These are phyloP conservation scores for Aphrocallistes beatrix DNA, from an alignment of 37 sponge, comb jelly and placozoan genomes.

Conservation along the genomic window DNA sequence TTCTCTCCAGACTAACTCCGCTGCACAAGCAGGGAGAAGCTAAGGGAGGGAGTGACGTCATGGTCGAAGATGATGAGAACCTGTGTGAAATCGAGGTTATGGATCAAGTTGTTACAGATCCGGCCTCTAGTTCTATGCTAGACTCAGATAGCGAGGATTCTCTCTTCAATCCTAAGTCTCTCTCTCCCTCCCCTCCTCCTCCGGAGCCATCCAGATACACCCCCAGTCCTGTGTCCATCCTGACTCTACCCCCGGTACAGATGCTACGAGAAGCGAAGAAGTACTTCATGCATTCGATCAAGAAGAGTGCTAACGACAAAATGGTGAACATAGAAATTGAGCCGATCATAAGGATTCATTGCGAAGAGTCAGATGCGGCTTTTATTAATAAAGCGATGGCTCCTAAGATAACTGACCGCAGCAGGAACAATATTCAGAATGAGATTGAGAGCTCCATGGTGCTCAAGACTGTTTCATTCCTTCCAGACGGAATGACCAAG, in stretches of 20 bases:
- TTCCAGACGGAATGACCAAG: background rate
- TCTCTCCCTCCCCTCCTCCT: background rate
- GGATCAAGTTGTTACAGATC: background rate
- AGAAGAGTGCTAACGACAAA: background rate
- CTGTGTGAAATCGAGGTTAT: background rate
- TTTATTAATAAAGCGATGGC: slow-evolving; percentile 12
- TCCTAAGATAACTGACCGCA: background rate
- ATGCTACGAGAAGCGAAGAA: background rate
- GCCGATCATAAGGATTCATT: background rate
- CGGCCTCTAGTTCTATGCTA: background rate
- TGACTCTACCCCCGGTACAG: background rate
- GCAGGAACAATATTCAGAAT: background rate
- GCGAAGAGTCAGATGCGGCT: background rate
- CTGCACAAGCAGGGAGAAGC: too few relatives aligned
- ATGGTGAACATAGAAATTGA: background rate
- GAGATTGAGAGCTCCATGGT: slow-evolving; percentile 11
- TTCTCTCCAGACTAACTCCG: too few relatives aligned
- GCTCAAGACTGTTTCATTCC: background rate
- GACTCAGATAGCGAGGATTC: background rate
- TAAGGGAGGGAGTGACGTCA: background rate
- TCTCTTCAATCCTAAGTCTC: background rate
- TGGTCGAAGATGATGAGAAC: background rate
- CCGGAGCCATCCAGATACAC: background rate
- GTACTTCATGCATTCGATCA: background rate
- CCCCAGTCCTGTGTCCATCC: background rate